Conservation (phyloP, 2,888 invertebrate genomes). For the Agrochola litura region DNA sequence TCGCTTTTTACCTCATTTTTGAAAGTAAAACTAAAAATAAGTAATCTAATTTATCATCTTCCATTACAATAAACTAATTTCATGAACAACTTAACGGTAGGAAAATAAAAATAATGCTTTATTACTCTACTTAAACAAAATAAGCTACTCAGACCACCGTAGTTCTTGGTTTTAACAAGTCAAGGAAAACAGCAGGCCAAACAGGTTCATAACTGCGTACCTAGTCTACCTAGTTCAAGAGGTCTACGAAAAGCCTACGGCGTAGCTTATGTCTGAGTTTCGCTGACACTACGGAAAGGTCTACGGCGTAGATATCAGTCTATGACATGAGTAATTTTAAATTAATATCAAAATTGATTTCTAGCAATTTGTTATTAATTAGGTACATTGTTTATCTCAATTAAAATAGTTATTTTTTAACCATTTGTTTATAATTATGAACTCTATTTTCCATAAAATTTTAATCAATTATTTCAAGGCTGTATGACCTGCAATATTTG, state of each 20-base stretch:
- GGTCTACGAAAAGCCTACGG: slow-evolving; percentile 35
- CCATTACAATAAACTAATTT: neutral
- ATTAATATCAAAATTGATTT: neutral
- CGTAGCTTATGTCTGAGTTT: slow-evolving; percentile 11
- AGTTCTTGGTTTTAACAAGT: too few relatives aligned
- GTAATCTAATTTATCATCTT: neutral
- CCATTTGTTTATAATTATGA: neutral
- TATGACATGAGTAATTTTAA: neutral
- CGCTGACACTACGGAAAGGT: neutral
- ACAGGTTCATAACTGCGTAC: neutral
- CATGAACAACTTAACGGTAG: neutral
- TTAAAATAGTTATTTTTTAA: too few relatives aligned
- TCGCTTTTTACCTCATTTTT: neutral
- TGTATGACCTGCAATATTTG: neutral
- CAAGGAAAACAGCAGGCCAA: neutral
- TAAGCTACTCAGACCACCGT: too few relatives aligned
- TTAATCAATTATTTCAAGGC: neutral
- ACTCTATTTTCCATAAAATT: neutral
- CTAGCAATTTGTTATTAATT: neutral
- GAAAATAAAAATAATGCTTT: neutral
- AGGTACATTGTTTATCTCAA: neutral
- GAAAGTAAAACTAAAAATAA: neutral
- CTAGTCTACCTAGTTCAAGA: neutral
- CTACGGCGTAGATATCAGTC: neutral
- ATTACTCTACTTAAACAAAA: neutral